Base-by-base conservation (phyloP, 1,140 invertebrate genomes). In the Drosophila serrata region DNA sequence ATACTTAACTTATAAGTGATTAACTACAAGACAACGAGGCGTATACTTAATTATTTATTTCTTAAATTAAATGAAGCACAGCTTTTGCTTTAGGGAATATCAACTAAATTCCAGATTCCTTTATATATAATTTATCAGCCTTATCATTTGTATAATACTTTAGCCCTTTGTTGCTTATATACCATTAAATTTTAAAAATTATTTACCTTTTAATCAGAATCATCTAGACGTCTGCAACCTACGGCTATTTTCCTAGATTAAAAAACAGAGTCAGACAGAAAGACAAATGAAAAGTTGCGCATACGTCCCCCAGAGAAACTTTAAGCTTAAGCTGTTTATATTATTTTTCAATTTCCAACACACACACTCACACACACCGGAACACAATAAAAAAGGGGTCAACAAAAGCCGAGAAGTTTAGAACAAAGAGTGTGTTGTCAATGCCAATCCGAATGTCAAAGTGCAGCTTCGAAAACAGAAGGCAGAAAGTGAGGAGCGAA, bases 371-470 rank as follows among this genome's bases (percentile, higher is more conserved):
- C 4, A 9, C 6, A 8, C 6, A 22, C 15, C 9, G 7, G n/a
- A 17, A n/a, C 15, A 31, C 9, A 31, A 6, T 17, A 35, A 78
- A 45, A 73, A 51, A 61, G 46, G 29, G 65, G 42, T 64, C n/a
- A 49, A 12, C 33, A 37, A 22, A 63, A 49, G 56, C 19, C 27
- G 40, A 63, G 35, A 58, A 78, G 64, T 57, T 64, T 51, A 42
- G 55, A 72, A 84, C 70, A 82, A 81, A 78, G 77, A 78, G 79
- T 60, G 65, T 72, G 67, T 87, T 84, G 84, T 84, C 80, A 90
- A 79, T 90, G 86, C 81, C 85, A 90, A 90, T 90, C 85, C 79
- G 63, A 79, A 90, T 90, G 85, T 86, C 85, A 90, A 75, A 85
- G 84, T 90, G 85, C 85, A 79, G 81, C 59, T 75, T 78, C 59